Base-by-base conservation (phyloP, 2,888 invertebrate genomes). In the Stenodema calcarata region DNA sequence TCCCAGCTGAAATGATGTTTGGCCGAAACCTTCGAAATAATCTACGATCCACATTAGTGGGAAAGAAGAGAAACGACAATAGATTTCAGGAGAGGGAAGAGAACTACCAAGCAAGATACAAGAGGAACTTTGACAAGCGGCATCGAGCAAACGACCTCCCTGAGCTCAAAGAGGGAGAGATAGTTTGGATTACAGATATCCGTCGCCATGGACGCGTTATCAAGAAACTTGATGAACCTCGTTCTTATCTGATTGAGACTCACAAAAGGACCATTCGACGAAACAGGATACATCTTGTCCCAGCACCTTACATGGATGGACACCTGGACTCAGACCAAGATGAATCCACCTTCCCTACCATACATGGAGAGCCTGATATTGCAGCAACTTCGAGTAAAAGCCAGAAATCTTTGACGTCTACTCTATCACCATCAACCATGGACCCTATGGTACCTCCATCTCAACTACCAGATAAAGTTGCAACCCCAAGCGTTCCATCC, bases 1-100 rank as follows among this genome's bases (percentile, higher is more conserved):
- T 81, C 35, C 75, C 75, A n/a, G 75, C 75, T 75, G 35, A 75
- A n/a, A 12, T 75, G 50, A 79, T 79, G 79, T 44, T 79, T 79
- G 79, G 79, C 41, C 50, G 79, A 47, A 41, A 12, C 16, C 23
- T 44, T 11, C 14, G 79, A 47, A 50, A 47, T 79, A 79, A 79
- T 27, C 18, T 79, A 16, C 79, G 47, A 50, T 79, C 44, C 16
- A 30, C 75, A 12, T 1, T 75, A 1, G 35, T 75, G 11, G 75
- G 35, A 11, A 30, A 11, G 30, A 75, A 75, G 28, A 28, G n/a
- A 35, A n/a, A 69, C n/a, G 69, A 69, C 69, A 69, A 18, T 9
- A 23, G 35, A 50, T 50, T 28, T 47, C 47, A 23, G 41, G n/a
- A 79, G 47, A 47, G 23, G 30, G 79, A 79, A 23, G 47, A 79